A percentile compares a stretch with the other conserved stretches of the same genome.
These are phyloP conservation scores for Donacobius atricapilla DNA, from an alignment of 2,113 vertebrate genomes.

Conservation along the genomic window DNA sequence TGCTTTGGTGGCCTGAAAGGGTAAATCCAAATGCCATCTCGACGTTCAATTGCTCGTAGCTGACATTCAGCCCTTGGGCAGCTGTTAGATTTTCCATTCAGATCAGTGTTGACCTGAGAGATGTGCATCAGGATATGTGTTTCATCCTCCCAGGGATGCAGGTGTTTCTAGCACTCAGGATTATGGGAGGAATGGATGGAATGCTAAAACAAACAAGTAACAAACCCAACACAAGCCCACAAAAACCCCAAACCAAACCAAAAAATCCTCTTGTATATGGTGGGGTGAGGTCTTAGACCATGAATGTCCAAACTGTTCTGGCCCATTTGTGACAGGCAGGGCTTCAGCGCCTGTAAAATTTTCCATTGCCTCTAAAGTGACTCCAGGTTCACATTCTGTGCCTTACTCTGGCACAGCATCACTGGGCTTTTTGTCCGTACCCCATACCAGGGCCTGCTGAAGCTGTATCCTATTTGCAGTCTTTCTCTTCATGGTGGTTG, in stretches of 20 bases:
- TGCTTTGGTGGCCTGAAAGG: background rate
- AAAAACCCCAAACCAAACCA: background rate
- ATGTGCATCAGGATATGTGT: background rate
- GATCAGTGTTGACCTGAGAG: background rate
- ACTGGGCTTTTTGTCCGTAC: background rate
- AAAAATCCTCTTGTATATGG: rapidly evolving
- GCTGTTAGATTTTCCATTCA: background rate
- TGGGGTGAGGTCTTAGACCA: background rate
- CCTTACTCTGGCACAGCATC: background rate
- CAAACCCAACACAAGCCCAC: background rate
- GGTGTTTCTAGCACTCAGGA: background rate
- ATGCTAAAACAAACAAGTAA: background rate
- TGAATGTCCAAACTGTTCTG: background rate
- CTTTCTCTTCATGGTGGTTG: background rate
- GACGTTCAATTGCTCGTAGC: background rate
- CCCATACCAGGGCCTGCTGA: rapidly evolving
- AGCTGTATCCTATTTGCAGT: background rate
- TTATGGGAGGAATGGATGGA: background rate
- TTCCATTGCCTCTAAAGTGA: background rate
- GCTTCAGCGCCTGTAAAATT: background rate
- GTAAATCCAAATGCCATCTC: background rate
- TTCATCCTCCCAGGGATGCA: background rate
- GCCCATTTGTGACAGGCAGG: background rate
- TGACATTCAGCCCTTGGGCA: background rate
- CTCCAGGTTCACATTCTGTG: background rate